Base-by-base conservation (phyloP, 1,140 invertebrate genomes). In the Drosophila sproati region DNA sequence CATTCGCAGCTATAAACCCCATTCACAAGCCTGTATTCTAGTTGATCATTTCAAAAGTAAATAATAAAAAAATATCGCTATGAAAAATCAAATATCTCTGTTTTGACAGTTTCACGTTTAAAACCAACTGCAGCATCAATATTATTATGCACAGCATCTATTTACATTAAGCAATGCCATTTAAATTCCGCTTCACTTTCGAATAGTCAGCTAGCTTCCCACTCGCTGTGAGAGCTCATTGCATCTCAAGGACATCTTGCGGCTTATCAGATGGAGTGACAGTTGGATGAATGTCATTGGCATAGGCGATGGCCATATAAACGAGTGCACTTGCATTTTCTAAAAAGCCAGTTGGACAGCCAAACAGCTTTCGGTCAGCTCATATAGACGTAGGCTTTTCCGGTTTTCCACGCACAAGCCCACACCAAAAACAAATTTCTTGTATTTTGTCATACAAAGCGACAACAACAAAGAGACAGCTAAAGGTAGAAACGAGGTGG, bases 261-360 rank as follows among this genome's bases (percentile, higher is more conserved):
- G 59, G 69, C 76, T 80, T 88, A 88, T 86, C 82, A 77, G 59
- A 41, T 41, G 28, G 47, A 41, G 35, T 70, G 80, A 43, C 73
- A 77, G 72, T 55, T 73, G 64, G 67, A 54, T 61, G 76, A 86
- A 82, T 87, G 83, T 83, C 82, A 88, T 82, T 87, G 77, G 76
- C 69, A 62, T 41, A 73, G 67, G 59, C 52, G 12, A 41, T 37
- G 35, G 60, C 55, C 37, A 55, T 29, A 55, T 32, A 29, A 76
- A 67, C 52, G 57, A 67, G 48, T 83, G 69, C 82, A 86, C 82
- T 86, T 87, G 82, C 82, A 72, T 88, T 87, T 88, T 87, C 79
- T 50, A 78, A 73, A 68, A 59, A 62, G 55, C 7, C 7, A 52
- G 45, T 50, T 20, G 34, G 43, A n/a, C 10, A 4, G 47, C 37